Evolutionary conservation across 2,113 vertebrate genomes (phyloP).

Genomic region (Tetrax tetrax): DNA sequence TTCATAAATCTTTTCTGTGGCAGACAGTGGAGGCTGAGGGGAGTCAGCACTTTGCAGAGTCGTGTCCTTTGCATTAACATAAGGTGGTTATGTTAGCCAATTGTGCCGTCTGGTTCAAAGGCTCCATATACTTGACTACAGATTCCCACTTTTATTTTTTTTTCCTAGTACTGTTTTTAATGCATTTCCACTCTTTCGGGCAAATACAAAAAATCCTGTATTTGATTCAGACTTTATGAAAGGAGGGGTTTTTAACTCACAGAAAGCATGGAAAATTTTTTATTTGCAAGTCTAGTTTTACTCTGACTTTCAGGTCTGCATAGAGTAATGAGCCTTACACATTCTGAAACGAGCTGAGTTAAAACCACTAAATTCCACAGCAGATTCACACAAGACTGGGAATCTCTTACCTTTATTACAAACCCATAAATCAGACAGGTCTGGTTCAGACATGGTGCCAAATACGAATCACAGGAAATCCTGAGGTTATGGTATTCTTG

Average conservation of each 20-base stretch:
- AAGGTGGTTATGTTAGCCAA: background rate
- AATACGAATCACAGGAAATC: background rate
- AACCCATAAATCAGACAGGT: background rate
- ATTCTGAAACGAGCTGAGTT: background rate
- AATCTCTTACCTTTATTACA: background rate
- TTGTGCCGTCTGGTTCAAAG: background rate
- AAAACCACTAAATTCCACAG: background rate
- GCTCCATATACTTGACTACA: background rate
- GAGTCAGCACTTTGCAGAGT: background rate
- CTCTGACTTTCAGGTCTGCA: background rate
- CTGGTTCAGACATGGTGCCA: background rate
- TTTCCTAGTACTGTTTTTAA: background rate
- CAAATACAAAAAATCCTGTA: background rate
- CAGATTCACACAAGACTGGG: background rate
- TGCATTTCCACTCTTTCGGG: background rate
- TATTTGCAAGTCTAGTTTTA: background rate
- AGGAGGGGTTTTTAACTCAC: background rate
- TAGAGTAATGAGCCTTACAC: background rate
- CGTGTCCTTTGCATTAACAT: accelerated
- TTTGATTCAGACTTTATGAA: background rate
- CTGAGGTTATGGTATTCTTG: background rate
- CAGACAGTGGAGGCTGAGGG: background rate
- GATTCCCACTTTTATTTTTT: background rate
- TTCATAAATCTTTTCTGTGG: background rate
- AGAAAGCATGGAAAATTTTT: background rate